Conservation (phyloP, 2,888 invertebrate genomes). For the Callyntrura sp. region DNA sequence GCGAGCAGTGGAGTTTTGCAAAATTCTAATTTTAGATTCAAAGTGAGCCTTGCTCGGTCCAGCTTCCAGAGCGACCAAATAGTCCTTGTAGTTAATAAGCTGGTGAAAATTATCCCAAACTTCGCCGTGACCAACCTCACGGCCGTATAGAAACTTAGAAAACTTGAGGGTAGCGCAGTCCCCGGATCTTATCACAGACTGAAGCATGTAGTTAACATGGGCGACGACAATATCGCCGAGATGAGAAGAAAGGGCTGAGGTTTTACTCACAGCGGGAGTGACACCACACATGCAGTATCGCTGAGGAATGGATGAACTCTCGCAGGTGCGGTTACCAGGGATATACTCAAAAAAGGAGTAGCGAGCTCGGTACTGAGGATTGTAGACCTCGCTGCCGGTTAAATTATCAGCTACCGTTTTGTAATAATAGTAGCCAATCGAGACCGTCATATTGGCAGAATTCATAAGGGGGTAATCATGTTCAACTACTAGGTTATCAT, state of each 20-base stretch:
- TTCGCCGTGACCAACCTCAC: slow-evolving; percentile 82
- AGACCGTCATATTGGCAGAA: slow-evolving; percentile 29
- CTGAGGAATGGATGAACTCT: slow-evolving; percentile 81
- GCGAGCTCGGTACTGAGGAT: slow-evolving; percentile 69
- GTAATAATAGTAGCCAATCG: not conserved
- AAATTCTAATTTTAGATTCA: slow-evolving; percentile 80
- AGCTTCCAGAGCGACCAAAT: slow-evolving; percentile 80
- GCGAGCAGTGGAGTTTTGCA: slow-evolving; percentile 76
- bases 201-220: slow-evolving; percentile 78
- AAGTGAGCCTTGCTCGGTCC: slow-evolving; percentile 80
- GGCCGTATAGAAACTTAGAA: slow-evolving; percentile 80
- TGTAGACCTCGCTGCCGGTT: slow-evolving; percentile 36
- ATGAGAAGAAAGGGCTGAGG: slow-evolving; percentile 72
- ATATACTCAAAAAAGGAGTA: slow-evolving; percentile 83
- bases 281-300: slow-evolving; percentile 83
- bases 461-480: slow-evolving; percentile 15
- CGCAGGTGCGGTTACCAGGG: slow-evolving; percentile 83
- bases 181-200: slow-evolving; percentile 69
- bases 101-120: slow-evolving; percentile 82
- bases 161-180: slow-evolving; percentile 80
- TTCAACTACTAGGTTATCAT: not conserved
- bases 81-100: slow-evolving; percentile 79
- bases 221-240: slow-evolving; percentile 80
- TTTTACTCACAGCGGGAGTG: slow-evolving; percentile 69
- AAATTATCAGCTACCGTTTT: not conserved